Percentiles rank a stretch among this genome's conserved stretches.
Conservation (phyloP, 2,797 vertebrate genomes). For the Cottoperca gobio region DNA sequence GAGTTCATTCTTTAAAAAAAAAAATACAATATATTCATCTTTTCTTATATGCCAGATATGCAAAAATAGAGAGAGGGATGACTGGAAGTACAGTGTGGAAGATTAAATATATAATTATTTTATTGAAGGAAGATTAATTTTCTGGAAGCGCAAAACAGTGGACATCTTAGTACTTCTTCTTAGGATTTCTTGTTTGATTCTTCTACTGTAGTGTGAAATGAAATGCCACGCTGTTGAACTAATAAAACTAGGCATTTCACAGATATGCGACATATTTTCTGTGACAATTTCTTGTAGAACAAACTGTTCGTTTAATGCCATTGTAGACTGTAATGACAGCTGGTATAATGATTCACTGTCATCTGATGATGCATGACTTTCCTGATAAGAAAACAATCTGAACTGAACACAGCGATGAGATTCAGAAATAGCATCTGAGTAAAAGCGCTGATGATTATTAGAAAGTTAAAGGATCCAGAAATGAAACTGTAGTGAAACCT, state of each 20-base stretch:
- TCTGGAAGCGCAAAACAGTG: not conserved
- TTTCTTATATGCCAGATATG: not conserved
- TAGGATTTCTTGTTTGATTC: not conserved
- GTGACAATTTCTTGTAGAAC: conserved; percentile 18
- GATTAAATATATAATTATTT: not conserved
- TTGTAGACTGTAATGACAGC: conserved; percentile 44
- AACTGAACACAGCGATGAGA: not conserved
- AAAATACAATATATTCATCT: not conserved
- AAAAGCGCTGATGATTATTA: not conserved
- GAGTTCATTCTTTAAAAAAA: not conserved
- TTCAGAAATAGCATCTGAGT: conserved; percentile 21
- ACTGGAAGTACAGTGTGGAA: not conserved
- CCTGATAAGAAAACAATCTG: conserved; percentile 14
- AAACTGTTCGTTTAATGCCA: conserved; percentile 14
- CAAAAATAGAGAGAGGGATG: not conserved
- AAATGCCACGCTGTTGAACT: not conserved
- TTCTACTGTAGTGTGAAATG: not conserved
- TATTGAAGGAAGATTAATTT: not conserved
- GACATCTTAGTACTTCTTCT: not conserved
- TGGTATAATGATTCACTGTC: conserved; percentile 27
- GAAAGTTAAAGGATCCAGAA: conserved; percentile 1
- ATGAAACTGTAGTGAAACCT: not conserved
- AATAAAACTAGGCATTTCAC: no score
- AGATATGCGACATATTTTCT: not conserved
- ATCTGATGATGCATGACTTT: conserved; percentile 27